These are phyloP conservation scores for Dromiciops gliroides DNA, from an alignment of 2,113 vertebrate genomes.

Conservation along the genomic window DNA sequence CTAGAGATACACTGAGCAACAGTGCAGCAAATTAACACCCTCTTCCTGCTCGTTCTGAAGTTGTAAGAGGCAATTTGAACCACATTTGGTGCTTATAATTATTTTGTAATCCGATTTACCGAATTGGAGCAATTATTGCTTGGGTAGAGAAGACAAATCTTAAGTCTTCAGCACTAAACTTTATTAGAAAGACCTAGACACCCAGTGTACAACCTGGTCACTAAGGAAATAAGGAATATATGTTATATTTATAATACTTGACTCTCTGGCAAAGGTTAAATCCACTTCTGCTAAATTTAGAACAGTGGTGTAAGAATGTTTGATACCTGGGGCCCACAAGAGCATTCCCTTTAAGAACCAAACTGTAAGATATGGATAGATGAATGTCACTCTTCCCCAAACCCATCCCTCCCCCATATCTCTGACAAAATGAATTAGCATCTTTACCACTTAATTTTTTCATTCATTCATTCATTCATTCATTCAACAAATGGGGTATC, in stretches of 20 bases:
- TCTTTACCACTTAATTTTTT: not conserved
- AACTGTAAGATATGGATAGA: not conserved
- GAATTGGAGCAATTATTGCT: conserved; percentile 17
- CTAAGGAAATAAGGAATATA: not conserved
- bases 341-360: not conserved
- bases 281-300: not conserved
- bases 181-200: not conserved
- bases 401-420: not conserved
- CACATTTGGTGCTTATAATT: conserved; percentile 45
- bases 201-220: not conserved
- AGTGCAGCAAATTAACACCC: conserved; percentile 46
- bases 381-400: not conserved
- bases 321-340: not conserved
- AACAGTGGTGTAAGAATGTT: not conserved
- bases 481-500: not conserved
- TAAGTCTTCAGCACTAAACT: not conserved
- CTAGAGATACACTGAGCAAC: conserved; percentile 37
- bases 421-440: not conserved
- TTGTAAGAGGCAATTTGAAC: conserved; percentile 29
- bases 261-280: not conserved
- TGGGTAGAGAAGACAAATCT: conserved; percentile 17
- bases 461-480: not conserved
- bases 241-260: not conserved
- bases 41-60: conserved; percentile 19
- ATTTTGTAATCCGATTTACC: conserved; percentile 30